Evolutionary conservation across 1,140 invertebrate species (phyloP).

Genomic region (Gryon sp.): DNA sequence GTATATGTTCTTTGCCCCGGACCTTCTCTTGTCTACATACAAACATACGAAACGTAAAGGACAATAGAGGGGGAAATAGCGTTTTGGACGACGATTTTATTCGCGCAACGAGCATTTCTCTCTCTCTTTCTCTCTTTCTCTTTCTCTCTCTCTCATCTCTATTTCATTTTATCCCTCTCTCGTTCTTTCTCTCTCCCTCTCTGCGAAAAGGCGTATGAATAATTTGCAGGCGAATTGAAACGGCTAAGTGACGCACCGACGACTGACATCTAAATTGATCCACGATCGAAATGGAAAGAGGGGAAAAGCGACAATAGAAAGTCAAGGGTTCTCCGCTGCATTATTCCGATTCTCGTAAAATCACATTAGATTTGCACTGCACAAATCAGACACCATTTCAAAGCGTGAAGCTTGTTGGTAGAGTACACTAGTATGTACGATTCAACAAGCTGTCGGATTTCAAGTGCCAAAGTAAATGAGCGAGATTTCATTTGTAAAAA

Average conservation of each 20-base stretch:
- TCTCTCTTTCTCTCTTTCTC: too few relatives aligned
- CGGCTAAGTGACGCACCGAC: slow-evolving; percentile 76
- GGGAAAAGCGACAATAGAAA: slow-evolving; percentile 19
- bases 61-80: background rate
- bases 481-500: slow-evolving; percentile 33
- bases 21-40: background rate
- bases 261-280: slow-evolving; percentile 77
- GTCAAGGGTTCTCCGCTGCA: slow-evolving; percentile 66
- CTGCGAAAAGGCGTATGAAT: slow-evolving; percentile 73
- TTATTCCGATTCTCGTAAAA: slow-evolving; percentile 68
- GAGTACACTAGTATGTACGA: slow-evolving; percentile 38
- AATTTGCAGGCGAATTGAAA: slow-evolving; percentile 75
- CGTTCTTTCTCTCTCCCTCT: too few relatives aligned
- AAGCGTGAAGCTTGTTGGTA: slow-evolving; percentile 20
- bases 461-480: slow-evolving; percentile 40
- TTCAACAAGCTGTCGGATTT: slow-evolving; percentile 46
- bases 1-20: slow-evolving; percentile 18
- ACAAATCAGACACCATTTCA: slow-evolving; percentile 19
- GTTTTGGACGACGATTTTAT: background rate
- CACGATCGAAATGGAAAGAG: slow-evolving; percentile 66
- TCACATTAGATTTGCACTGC: slow-evolving; percentile 61
- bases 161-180: too few relatives aligned
- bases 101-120: slow-evolving; percentile 14
- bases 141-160: too few relatives aligned
- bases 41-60: too few relatives aligned